A percentile compares a stretch with the other conserved stretches of the same genome.
These are phyloP conservation scores for Melanotaenia trifasciata DNA, from an alignment of 2,797 vertebrate genomes.

Conservation along the genomic window DNA sequence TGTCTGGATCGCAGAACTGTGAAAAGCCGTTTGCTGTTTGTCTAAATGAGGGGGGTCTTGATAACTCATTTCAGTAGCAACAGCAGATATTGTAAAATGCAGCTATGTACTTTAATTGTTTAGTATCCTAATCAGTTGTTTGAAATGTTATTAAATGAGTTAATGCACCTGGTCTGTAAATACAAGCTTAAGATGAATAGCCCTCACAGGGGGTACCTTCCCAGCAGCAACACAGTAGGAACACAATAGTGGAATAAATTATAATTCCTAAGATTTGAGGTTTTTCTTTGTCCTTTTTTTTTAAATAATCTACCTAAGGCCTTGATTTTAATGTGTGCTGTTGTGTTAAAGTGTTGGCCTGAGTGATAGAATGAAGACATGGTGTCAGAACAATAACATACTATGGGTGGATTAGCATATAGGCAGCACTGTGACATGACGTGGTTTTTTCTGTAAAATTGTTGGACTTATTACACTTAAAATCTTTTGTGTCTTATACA, in stretches of 20 bases:
- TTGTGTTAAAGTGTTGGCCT: slow-evolving; percentile 50
- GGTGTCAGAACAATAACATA: slow-evolving; percentile 62
- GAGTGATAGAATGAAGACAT: slow-evolving; percentile 66
- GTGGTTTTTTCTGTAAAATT: slow-evolving; percentile 25
- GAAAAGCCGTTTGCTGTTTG: slow-evolving; percentile 12
- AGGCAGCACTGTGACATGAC: slow-evolving; percentile 41
- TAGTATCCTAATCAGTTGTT: slow-evolving; percentile 6
- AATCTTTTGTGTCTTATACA: background rate
- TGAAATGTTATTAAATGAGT: slow-evolving; percentile 16
- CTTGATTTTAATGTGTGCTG: slow-evolving; percentile 25
- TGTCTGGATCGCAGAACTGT: slow-evolving; percentile 22
- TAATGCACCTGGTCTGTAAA: slow-evolving; percentile 17
- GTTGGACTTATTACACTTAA: slow-evolving; percentile 18
- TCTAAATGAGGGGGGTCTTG: slow-evolving; percentile 14
- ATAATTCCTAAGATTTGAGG: background rate
- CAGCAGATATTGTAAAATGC: slow-evolving; percentile 1
- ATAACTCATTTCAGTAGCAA: slow-evolving; percentile 17
- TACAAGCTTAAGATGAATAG: slow-evolving; percentile 32
- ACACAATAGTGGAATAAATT: slow-evolving; percentile 7
- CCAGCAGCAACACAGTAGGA: slow-evolving; percentile 20
- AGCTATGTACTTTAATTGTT: background rate
- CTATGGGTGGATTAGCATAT: slow-evolving; percentile 51
- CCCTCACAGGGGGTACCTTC: slow-evolving; percentile 38
- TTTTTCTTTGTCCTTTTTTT: slow-evolving; percentile 2
- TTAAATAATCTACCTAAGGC: slow-evolving; percentile 16